These are phyloP conservation scores for Pocillopora grandis DNA, from an alignment of 92 coral and sea anemone genomes.

Conservation along the genomic window DNA sequence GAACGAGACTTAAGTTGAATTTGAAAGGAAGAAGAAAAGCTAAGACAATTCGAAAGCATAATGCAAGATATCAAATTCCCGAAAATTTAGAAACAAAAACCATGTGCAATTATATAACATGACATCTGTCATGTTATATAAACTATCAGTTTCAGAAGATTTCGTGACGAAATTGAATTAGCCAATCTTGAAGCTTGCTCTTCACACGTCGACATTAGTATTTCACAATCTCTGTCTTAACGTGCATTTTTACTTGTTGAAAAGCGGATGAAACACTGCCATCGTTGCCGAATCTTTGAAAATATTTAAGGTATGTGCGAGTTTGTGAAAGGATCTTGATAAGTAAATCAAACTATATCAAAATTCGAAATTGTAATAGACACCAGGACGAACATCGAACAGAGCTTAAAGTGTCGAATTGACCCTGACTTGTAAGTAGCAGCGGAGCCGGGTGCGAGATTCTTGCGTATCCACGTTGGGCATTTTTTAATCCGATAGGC, in stretches of 20 bases:
- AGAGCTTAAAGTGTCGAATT: no score
- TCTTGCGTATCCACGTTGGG: no score
- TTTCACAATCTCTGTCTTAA: not conserved
- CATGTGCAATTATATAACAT: not conserved
- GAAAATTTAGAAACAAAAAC: not conserved
- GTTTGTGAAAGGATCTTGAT: not conserved
- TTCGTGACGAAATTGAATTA: not conserved
- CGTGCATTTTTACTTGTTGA: not conserved
- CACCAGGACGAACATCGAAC: no score
- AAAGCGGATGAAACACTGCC: not conserved
- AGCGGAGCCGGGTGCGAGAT: no score
- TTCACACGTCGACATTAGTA: not conserved
- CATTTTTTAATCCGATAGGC: no score
- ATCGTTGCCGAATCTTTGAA: not conserved
- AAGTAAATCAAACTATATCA: not conserved
- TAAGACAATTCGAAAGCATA: no score
- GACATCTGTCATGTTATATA: not conserved
- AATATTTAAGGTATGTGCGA: not conserved
- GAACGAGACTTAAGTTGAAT: no score
- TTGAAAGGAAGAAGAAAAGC: no score
- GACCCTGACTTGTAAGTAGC: no score
- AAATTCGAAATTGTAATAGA: not conserved
- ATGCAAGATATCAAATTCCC: no score
- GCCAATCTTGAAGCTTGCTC: not conserved
- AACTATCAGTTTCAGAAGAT: not conserved